Evolutionary conservation across 2,888 invertebrate genomes (phyloP), one percentile per base, ranked within the genome.

Genomic region (Rhorus exstirpatorius): DNA sequence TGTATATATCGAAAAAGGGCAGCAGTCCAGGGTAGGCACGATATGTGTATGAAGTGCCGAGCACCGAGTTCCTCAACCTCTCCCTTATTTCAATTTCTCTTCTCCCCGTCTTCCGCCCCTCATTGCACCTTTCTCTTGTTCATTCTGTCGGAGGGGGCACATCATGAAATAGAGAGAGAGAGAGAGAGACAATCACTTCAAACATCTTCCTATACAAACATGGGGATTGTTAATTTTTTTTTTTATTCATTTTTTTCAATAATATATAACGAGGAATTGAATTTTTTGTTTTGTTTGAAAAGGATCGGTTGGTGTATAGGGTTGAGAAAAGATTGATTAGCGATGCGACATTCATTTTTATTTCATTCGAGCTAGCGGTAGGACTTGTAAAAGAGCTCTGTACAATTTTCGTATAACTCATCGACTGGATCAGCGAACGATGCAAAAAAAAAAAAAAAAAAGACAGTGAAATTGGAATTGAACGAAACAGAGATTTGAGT

Each of bases 1-100:
- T 44, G 24, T 67, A 58, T 46, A 51, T 75, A 80, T 67, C 58
- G 72, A 81, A 79, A 81, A 78, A 78, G 55, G 74, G 63, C 79
- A 79, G 74, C 78, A 61, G 49, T 72, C 55, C n/a, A 51, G 71
- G 41, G 53, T 53, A 53, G 19, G n/a, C n/a, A n/a, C 38, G 19
- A 41, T 61, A 21, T 24, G 61, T n/a, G 44, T 12, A 21, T n/a
- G 14, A 14, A 68, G 68, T 41, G 53, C 38, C 38, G 14, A 24
- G 41, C 53, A n/a, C 24, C 53, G 70, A 68, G 38, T 38, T 53
- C 35, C 19, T 31, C 26, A n/a, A 46, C 68, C 21, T 68, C 38
- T 21, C 24, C 51, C 26, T 74, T 7, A 17, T n/a, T 63, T 41
- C 74, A 38, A 1, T 26, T 41, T 61, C 38, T 41, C 26, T 53